Evolutionary conservation across 1,140 invertebrate genomes (phyloP).

Genomic region (Drosophila subpulchrella): DNA sequence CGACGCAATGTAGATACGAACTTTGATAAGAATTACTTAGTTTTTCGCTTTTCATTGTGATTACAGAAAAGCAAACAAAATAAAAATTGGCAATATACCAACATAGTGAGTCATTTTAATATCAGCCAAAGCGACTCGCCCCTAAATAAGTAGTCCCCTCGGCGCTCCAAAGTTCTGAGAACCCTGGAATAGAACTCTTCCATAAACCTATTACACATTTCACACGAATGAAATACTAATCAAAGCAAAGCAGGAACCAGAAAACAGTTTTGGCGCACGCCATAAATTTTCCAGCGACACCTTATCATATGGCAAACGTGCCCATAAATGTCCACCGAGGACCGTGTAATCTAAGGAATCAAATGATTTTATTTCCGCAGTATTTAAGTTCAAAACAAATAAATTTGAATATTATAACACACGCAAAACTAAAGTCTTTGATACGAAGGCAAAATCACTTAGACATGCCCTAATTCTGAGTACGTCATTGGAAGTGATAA

Average conservation of each 20-base stretch:
- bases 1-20: conserved; percentile 2
- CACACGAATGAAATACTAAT: background rate
- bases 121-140: background rate
- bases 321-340: conserved; percentile 19
- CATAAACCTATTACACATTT: conserved; percentile 16
- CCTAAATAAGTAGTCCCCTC: background rate
- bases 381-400: conserved; percentile 46
- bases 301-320: conserved; percentile 20
- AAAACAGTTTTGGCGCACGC: conserved; percentile 8
- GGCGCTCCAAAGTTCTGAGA: conserved; percentile 1
- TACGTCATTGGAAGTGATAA: conserved; percentile 60
- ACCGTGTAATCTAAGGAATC: background rate
- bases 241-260: conserved; percentile 32
- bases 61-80: conserved; percentile 1
- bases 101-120: conserved; percentile 18
- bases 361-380: conserved; percentile 36
- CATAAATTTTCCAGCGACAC: conserved; percentile 18
- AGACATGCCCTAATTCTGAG: conserved; percentile 29
- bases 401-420: conserved; percentile 38
- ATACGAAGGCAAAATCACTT: conserved; percentile 24
- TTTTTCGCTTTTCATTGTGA: conserved; percentile 1
- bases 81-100: background rate
- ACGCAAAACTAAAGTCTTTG: conserved; percentile 22
- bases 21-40: conserved; percentile 5
- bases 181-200: background rate